Base-by-base conservation (phyloP, 2,888 invertebrate species). In the Sussaba pulchella region DNA sequence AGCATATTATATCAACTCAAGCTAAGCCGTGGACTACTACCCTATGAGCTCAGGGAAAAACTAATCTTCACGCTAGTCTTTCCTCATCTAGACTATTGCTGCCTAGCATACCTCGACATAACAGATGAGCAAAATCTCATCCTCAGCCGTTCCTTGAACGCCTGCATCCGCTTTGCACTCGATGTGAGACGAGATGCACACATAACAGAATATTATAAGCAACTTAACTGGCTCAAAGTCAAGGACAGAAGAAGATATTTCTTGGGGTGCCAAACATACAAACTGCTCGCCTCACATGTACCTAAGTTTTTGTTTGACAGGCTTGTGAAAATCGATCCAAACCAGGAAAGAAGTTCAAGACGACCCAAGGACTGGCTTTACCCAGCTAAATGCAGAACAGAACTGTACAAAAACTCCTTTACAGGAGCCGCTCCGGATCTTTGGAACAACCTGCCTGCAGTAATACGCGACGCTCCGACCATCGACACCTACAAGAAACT, bases 11-110 rank as follows among this genome's bases (percentile, higher is more conserved):
- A 74, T n/a, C 74, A 57, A 6, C 43, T 74, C 1, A 74, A 74
- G 39, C 66, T 45, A 12, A 41, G 74, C 6, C 41, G 74, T 14
- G 41, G 39, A 8, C n/a, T 74, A 8, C 66, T 57, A 17, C 61
- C 66, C 9, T n/a, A 59, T 5, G 39, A 17, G 12, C 67, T 75
- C 0, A 5, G 75, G 1, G 47, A 9, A 4, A 43, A 47, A 5
- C 43, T 75, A 1, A 24, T 75, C 10, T 26, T 19, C 1, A 17
- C 75, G 12, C 57, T 67, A 1, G 24, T 67, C 0, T 57, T 75
- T 6, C 75, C 75, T 0, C 64, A 66, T 14, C 8, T 66, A 1
- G 74, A 74, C 9, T 74, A 74, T 17, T 74, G 74, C 10, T 74
- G 74, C 52, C 31, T 74, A 1, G n/a, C 43, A 1, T 74, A 74